These are phyloP conservation scores for Chiridota heheva DNA, from an alignment of 35 echinoderm and acorn worm species.

Conservation along the genomic window DNA sequence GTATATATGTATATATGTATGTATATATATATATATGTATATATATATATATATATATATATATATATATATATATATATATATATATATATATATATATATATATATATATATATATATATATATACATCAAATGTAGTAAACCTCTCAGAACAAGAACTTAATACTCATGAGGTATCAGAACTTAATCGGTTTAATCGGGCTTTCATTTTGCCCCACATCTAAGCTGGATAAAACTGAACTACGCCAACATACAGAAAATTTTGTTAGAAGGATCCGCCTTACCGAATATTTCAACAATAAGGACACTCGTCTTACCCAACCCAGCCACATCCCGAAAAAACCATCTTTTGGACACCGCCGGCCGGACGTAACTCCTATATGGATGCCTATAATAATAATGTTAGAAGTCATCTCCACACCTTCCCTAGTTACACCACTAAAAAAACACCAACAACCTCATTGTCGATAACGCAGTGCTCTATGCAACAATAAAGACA, in stretches of 20 bases:
- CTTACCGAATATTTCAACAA: conserved; percentile 12
- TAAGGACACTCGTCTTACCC: not conserved
- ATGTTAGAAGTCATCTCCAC: not conserved
- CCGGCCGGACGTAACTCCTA: not conserved
- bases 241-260: conserved; percentile 6
- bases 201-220: conserved; percentile 21
- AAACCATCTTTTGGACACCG: not conserved
- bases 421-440: not conserved
- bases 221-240: not conserved
- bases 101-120: too few species aligned
- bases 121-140: not conserved
- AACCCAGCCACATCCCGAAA: not conserved
- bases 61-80: too few species aligned
- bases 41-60: too few species aligned
- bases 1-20: too few species aligned
- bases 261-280: not conserved
- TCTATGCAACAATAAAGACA: not conserved
- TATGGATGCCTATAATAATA: not conserved
- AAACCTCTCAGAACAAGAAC: not conserved
- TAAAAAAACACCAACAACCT: not conserved
- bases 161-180: not conserved
- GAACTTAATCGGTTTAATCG: not conserved
- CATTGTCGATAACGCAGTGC: not conserved
- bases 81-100: too few species aligned
- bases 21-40: too few species aligned